A percentile compares a stretch with the other conserved stretches of the same genome.
Conservation (phyloP, 2,797 vertebrate species). For the Falco berigora region DNA sequence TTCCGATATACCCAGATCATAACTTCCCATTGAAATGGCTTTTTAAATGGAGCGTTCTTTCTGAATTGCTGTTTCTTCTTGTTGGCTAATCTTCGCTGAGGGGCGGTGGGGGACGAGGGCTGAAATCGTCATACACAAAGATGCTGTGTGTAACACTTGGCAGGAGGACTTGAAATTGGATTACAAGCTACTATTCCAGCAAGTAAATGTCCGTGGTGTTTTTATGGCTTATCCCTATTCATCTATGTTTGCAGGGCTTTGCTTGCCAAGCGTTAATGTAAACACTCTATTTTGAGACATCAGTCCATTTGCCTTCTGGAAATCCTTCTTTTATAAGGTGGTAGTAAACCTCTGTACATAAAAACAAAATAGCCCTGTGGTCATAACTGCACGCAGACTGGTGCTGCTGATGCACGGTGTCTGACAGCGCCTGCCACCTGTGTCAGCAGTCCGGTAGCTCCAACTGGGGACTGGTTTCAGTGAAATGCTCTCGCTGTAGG, state of each 20-base stretch:
- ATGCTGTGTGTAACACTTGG: slow-evolving; percentile 64
- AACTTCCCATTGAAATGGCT: background rate
- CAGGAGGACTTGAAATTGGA: slow-evolving; percentile 55
- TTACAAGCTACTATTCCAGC: slow-evolving; percentile 64
- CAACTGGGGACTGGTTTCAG: slow-evolving; percentile 10
- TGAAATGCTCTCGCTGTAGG: background rate
- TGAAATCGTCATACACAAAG: background rate
- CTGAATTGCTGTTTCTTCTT: background rate
- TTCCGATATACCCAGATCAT: background rate
- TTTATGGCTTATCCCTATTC: slow-evolving; percentile 77
- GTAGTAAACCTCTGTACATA: slow-evolving; percentile 58
- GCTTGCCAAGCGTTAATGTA: slow-evolving; percentile 75
- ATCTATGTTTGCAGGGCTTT: slow-evolving; percentile 73
- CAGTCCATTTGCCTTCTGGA: slow-evolving; percentile 72
- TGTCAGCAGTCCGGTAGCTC: background rate
- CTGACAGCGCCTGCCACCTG: background rate
- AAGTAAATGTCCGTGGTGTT: slow-evolving; percentile 64
- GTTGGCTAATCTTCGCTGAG: background rate
- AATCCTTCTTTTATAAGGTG: slow-evolving; percentile 70
- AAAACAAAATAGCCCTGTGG: slow-evolving; percentile 48
- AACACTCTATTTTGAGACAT: slow-evolving; percentile 73
- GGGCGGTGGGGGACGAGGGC: background rate
- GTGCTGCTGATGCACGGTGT: background rate
- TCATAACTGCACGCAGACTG: slow-evolving; percentile 14
- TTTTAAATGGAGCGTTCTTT: background rate